Conservation (phyloP, 1,140 invertebrate genomes). For the Grapholita molesta region DNA sequence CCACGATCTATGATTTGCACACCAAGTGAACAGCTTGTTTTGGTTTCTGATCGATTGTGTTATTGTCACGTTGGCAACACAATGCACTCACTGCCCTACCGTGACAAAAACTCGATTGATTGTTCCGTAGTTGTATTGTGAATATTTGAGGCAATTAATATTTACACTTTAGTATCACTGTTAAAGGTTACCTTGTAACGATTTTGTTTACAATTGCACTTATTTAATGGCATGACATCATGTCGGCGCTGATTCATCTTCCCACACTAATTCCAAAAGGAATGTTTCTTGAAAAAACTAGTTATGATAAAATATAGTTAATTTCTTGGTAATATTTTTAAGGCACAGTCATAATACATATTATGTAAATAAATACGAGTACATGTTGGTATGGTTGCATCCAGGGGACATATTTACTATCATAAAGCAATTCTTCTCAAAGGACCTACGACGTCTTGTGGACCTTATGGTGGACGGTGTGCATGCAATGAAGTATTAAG, state of each 20-base stretch:
- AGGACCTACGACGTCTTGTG: background rate
- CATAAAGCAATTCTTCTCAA: background rate
- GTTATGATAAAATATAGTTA: background rate
- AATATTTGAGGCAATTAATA: slow-evolving; percentile 6
- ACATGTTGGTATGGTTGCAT: background rate
- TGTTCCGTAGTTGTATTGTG: slow-evolving; percentile 23
- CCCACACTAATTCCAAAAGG: slow-evolving; percentile 28
- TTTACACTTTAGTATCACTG: slow-evolving; percentile 3
- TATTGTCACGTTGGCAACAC: slow-evolving; percentile 34
- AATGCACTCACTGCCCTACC: slow-evolving; percentile 24
- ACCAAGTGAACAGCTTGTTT: slow-evolving; percentile 49
- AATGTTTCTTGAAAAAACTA: slow-evolving; percentile 23
- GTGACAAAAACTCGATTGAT: slow-evolving; percentile 39
- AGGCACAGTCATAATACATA: background rate
- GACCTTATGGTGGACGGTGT: background rate
- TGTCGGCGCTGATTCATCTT: slow-evolving; percentile 28
- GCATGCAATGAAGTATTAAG: background rate
- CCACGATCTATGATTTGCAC: slow-evolving; percentile 61
- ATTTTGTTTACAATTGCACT: slow-evolving; percentile 25
- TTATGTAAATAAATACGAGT: background rate
- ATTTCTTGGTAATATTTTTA: background rate
- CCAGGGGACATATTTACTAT: background rate
- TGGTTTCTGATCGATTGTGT: slow-evolving; percentile 38
- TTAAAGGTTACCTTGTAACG: background rate
- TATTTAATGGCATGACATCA: slow-evolving; percentile 32